Evolutionary conservation across 2,888 invertebrate genomes (phyloP), one percentile per base, ranked within the genome.

Genomic region (Xanthorhoe spadicearia): DNA sequence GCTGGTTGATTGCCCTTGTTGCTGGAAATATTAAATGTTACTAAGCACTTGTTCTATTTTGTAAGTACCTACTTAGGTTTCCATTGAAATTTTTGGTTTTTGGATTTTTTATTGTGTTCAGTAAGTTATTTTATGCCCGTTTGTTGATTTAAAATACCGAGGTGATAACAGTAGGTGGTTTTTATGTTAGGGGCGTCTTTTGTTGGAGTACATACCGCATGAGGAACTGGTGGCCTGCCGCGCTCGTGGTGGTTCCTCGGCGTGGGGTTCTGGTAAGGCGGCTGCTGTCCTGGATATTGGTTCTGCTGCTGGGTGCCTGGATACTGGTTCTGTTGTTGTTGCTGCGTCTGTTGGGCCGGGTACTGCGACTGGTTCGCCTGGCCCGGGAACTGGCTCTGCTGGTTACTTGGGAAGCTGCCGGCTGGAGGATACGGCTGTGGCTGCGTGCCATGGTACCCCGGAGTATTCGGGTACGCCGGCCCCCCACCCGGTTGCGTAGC

Each of bases 371-470:
- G 87, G 82, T 85, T 87, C 82, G 82, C 83, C 81, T 89, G 89
- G 72, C 88, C 86, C 77, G 88, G 83, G 78, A 85, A 89, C 71
- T 84, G 83, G 72, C 77, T 78, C 74, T 80, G 84, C 87, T 87
- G 88, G 86, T 84, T 93, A 93, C 88, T 93, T 91, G 84, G 92
- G 87, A 88, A 91, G 86, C 90, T 91, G 83, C 88, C 92, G 89
- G 86, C 88, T 88, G 81, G 89, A 85, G 85, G 92, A 90, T 87
- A 93, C 76, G 86, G 92, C 89, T 87, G 92, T 91, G 86, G 92
- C 92, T 92, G 93, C 89, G 92, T 93, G 91, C 93, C 93, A 93
- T 92, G 93, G 90, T 88, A 93, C 82, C 88, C 88, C 89, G 83
- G 93, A 90, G 92, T 92, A 92, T 77, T 93, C 92, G 83, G 92